Conservation (phyloP, 1,140 invertebrate genomes). For the Proctacanthus coquilletti region DNA sequence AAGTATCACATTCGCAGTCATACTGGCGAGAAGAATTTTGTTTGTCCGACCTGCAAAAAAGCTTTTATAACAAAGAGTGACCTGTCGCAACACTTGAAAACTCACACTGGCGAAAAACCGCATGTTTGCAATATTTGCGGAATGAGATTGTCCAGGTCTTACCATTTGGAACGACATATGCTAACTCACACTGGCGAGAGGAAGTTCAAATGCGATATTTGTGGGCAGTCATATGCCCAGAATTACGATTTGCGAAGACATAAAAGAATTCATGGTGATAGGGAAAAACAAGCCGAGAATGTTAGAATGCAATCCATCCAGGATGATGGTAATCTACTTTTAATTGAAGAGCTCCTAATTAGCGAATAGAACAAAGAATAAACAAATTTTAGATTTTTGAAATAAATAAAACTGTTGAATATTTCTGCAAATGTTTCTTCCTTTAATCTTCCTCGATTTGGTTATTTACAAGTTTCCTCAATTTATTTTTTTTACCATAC, state of each 20-base stretch:
- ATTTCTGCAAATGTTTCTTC: too few species aligned
- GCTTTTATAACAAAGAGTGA: conserved; percentile 32
- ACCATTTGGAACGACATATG: conserved; percentile 30
- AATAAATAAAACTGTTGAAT: too few species aligned
- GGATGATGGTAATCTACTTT: too few species aligned
- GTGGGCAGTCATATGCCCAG: background rate
- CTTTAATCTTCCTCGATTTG: too few species aligned
- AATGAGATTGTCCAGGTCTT: conserved; percentile 32
- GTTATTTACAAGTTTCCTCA: too few species aligned
- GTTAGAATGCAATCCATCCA: too few species aligned
- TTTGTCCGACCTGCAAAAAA: conserved; percentile 34
- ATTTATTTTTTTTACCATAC: too few species aligned
- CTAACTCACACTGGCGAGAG: conserved; percentile 13
- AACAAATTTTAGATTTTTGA: too few species aligned
- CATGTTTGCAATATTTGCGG: conserved; percentile 44
- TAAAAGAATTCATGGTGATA: background rate
- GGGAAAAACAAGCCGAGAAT: too few species aligned
- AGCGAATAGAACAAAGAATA: too few species aligned
- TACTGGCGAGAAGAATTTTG: conserved; percentile 43
- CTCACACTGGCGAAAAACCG: conserved; percentile 46
- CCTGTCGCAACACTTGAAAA: conserved; percentile 42
- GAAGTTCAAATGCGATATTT: background rate
- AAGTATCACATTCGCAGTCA: conserved; percentile 40
- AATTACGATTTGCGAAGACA: background rate
- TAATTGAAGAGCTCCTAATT: too few species aligned